Percentiles rank a stretch among this genome's conserved stretches.
phyloP scores from a whole-genome alignment of 1,140 invertebrate genomes.

The Papilio polytes region DNA sequence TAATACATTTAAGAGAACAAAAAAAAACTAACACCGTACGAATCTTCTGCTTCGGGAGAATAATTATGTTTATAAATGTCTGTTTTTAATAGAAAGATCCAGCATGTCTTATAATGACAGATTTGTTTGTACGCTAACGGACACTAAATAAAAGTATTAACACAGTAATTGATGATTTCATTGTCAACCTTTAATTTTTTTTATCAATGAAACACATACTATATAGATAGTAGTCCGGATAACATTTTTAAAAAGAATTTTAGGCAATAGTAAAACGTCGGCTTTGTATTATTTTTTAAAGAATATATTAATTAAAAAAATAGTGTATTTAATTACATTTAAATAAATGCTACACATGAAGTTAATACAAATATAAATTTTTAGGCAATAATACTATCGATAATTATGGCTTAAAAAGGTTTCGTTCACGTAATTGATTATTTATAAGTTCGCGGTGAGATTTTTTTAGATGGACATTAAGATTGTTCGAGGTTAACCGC shows the following conservation, averaged over 20 bases:
- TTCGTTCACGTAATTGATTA: slow-evolving; percentile 17
- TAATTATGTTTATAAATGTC: background rate
- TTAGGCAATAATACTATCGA: background rate
- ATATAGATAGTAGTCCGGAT: background rate
- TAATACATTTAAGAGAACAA: no score
- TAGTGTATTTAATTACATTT: background rate
- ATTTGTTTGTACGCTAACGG: background rate
- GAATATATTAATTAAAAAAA: background rate
- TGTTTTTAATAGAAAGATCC: background rate
- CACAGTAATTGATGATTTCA: background rate
- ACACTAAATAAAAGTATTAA: background rate
- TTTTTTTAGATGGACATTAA: slow-evolving; percentile 14
- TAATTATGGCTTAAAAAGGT: background rate
- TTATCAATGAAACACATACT: background rate
- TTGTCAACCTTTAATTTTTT: background rate
- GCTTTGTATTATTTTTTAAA: background rate
- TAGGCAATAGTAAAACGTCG: background rate
- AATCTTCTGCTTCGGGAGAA: background rate
- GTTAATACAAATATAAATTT: background rate
- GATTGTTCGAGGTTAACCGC: slow-evolving; percentile 15
- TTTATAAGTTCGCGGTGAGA: slow-evolving; percentile 21
- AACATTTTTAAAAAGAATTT: background rate
- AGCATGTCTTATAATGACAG: background rate
- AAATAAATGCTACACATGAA: background rate
- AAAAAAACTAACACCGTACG: background rate